These are phyloP conservation scores for Adrianichthys oophorus DNA, from an alignment of 2,797 vertebrate species.

Conservation along the genomic window DNA sequence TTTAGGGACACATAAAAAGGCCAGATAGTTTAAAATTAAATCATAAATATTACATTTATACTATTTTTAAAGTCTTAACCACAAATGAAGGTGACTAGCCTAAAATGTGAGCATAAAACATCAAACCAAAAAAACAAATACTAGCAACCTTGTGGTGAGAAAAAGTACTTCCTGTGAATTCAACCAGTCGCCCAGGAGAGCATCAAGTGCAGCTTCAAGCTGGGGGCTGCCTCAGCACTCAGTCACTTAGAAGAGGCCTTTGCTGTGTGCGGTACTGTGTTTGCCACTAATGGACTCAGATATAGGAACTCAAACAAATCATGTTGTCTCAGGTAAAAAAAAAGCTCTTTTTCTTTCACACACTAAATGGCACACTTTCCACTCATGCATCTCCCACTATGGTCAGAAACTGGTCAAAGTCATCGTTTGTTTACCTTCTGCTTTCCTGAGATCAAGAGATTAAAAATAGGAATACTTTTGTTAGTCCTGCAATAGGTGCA, in stretches of 20 bases:
- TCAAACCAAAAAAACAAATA: constrained; percentile 43
- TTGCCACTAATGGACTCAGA: constrained; percentile 20
- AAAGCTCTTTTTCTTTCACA: neutral
- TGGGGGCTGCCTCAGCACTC: constrained; percentile 17
- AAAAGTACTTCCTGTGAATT: constrained; percentile 38
- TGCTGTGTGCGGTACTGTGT: constrained; percentile 8
- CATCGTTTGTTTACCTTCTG: too few relatives aligned
- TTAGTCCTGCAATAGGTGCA: too few relatives aligned
- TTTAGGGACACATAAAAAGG: too few relatives aligned
- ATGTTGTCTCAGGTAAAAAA: constrained; percentile 4
- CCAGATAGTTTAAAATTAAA: too few relatives aligned
- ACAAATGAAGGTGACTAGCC: constrained; percentile 28
- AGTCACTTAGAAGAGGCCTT: constrained; percentile 3
- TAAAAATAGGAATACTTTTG: too few relatives aligned
- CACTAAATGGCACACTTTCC: neutral
- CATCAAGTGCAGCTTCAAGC: constrained; percentile 30
- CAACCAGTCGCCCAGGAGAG: constrained; percentile 16
- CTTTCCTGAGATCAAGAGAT: too few relatives aligned
- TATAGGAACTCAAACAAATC: constrained; percentile 16
- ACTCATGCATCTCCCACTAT: neutral
- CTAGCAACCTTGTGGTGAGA: constrained; percentile 42
- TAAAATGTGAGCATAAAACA: constrained; percentile 15
- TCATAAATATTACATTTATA: constrained; percentile 9
- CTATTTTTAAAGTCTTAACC: constrained; percentile 23
- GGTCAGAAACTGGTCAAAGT: neutral